Percentiles rank a stretch among this genome's conserved stretches.
Conservation (phyloP, 1,140 invertebrate species). For the Zaprionus lachaisei region DNA sequence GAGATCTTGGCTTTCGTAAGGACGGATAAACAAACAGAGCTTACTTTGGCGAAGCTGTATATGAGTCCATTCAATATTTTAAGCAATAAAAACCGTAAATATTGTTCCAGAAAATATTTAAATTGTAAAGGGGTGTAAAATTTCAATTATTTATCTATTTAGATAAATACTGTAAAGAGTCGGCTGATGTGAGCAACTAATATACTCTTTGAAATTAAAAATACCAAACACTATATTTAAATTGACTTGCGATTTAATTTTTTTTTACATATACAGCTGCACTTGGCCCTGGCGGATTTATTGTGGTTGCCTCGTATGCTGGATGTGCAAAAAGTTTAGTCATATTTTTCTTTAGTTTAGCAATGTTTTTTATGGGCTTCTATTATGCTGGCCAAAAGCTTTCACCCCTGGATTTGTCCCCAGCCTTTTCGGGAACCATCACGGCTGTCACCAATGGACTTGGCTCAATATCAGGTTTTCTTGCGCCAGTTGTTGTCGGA, state of each 20-base stretch:
- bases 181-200: too few species aligned
- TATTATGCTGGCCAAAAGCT: slow-evolving; percentile 89
- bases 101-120: too few species aligned
- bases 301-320: slow-evolving; percentile 54
- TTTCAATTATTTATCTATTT: too few species aligned
- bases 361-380: slow-evolving; percentile 87
- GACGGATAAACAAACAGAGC: too few species aligned
- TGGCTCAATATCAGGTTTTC: slow-evolving; percentile 90
- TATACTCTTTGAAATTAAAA: too few species aligned
- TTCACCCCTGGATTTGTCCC: slow-evolving; percentile 91
- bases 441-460: slow-evolving; percentile 93
- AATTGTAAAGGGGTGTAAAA: too few species aligned
- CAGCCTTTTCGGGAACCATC: slow-evolving; percentile 90
- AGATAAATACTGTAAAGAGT: too few species aligned
- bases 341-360: slow-evolving; percentile 40
- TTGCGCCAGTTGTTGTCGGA: slow-evolving; percentile 91
- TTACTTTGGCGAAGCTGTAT: neutral
- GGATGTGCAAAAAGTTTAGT: slow-evolving; percentile 42
- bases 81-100: too few species aligned
- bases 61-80: too few species aligned
- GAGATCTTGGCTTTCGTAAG: too few species aligned
- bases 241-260: too few species aligned
- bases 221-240: too few species aligned
- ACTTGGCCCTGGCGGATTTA: slow-evolving; percentile 44
- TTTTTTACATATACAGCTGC: slow-evolving; percentile 34